phyloP scores from a whole-genome alignment of 2,888 invertebrate genomes.

The Adelognathus sp. region DNA sequence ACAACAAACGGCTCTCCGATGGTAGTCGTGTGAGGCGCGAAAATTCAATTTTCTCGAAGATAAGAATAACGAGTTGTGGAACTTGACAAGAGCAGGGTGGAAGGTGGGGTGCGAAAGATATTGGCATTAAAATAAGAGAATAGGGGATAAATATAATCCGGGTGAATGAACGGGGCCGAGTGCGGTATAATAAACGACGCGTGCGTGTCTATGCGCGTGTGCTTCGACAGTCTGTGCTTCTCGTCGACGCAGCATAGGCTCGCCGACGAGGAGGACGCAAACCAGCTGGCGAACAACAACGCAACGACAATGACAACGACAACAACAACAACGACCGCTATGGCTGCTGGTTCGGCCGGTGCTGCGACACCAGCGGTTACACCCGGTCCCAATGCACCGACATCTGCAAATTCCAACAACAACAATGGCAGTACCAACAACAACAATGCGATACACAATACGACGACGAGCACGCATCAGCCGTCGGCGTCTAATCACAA shows the following conservation, averaged over 20 bases:
- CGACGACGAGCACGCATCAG: constrained; percentile 43
- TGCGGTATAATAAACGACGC: constrained; percentile 78
- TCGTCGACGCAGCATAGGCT: constrained; percentile 91
- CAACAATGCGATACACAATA: not conserved
- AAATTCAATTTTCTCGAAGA: not conserved
- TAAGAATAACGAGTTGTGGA: not conserved
- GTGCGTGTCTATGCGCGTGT: constrained; percentile 93
- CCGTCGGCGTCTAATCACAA: constrained; percentile 67
- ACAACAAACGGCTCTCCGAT: not conserved
- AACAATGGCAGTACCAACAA: constrained; percentile 54
- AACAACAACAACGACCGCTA: constrained; percentile 78
- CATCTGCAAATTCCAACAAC: not conserved
- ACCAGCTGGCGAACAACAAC: constrained; percentile 72
- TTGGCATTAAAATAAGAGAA: not conserved
- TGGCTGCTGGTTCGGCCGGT: constrained; percentile 83
- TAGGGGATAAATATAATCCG: constrained; percentile 24
- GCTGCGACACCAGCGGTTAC: constrained; percentile 80
- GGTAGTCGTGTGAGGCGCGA: not conserved
- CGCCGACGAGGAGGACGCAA: constrained; percentile 90
- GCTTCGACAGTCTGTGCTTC: constrained; percentile 95
- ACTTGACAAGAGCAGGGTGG: not conserved
- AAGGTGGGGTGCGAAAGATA: not conserved
- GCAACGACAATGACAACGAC: constrained; percentile 23
- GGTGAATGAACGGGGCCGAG: constrained; percentile 79
- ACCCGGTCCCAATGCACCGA: constrained; percentile 48